Conservation (phyloP, 2,113 vertebrate genomes). For the Hippopotamus amphibius region DNA sequence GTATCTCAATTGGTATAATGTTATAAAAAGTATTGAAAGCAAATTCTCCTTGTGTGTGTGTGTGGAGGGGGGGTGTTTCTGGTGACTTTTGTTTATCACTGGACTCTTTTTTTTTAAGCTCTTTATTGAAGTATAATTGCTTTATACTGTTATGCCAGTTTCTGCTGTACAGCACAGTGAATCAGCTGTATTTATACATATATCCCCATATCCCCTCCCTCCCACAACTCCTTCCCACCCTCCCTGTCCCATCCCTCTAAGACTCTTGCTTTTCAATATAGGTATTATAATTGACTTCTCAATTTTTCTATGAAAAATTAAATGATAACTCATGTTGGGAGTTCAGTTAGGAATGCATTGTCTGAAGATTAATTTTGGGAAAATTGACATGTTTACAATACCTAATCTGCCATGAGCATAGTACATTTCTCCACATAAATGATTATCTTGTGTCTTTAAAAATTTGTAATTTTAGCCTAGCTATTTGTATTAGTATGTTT, state of each 20-base stretch:
- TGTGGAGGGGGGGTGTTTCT: neutral
- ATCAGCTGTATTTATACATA: too few species aligned
- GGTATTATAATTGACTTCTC: neutral
- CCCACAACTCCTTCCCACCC: too few species aligned
- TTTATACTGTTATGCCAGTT: too few species aligned
- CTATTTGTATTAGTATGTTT: neutral
- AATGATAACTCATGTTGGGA: neutral
- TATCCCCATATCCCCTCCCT: too few species aligned
- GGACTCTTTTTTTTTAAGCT: neutral
- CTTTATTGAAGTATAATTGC: too few species aligned
- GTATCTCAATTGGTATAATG: neutral
- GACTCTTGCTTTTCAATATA: neutral
- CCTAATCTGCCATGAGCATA: neutral
- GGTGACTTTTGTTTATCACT: neutral
- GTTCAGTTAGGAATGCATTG: neutral
- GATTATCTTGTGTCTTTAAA: neutral
- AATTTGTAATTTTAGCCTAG: neutral
- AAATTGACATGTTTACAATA: neutral
- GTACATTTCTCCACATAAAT: neutral
- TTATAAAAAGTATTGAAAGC: neutral
- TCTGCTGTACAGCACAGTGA: too few species aligned
- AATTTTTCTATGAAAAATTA: neutral
- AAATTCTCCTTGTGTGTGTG: neutral
- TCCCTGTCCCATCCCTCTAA: too few species aligned
- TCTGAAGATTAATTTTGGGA: neutral